These are phyloP conservation scores for Metridium senile DNA, from an alignment of 92 coral and sea anemone species.

Conservation along the genomic window DNA sequence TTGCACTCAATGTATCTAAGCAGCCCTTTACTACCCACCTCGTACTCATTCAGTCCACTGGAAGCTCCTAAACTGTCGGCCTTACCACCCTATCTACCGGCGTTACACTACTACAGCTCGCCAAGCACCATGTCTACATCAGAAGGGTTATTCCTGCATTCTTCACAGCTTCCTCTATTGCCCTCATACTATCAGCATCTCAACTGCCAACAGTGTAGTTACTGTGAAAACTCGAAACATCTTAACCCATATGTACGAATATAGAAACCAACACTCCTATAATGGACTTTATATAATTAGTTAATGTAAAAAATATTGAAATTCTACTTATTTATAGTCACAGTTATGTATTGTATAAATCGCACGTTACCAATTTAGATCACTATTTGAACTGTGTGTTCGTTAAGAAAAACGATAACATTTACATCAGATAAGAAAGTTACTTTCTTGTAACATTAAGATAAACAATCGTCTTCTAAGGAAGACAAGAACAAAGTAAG, in stretches of 20 bases:
- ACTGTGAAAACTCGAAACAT: slow-evolving; percentile 88
- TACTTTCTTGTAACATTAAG: not conserved
- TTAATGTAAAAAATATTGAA: not conserved
- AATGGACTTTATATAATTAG: not conserved
- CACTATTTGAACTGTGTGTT: not conserved
- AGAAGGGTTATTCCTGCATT: slow-evolving; percentile 65
- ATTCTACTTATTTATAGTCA: slow-evolving; percentile 9
- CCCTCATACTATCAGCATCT: slow-evolving; percentile 90
- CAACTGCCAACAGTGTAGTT: slow-evolving; percentile 85
- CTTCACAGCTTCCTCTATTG: slow-evolving; percentile 83
- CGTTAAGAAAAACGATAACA: not conserved
- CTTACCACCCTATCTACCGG: slow-evolving; percentile 82
- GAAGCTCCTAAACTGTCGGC: slow-evolving; percentile 87
- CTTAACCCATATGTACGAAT: slow-evolving; percentile 91
- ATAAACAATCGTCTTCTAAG: not conserved
- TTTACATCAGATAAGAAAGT: not conserved
- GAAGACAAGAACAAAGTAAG: not conserved
- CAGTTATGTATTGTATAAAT: not conserved
- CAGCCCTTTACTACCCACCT: slow-evolving; percentile 64
- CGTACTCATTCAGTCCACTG: slow-evolving; percentile 71
- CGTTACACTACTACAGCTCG: slow-evolving; percentile 70
- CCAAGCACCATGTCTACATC: slow-evolving; percentile 51
- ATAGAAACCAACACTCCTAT: slow-evolving; percentile 14
- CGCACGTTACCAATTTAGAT: not conserved
- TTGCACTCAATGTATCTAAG: slow-evolving; percentile 73